Evolutionary conservation across 2,797 vertebrate genomes (phyloP), one percentile per base, ranked within the genome.

Genomic region (Tragelaphus eurycerus): DNA sequence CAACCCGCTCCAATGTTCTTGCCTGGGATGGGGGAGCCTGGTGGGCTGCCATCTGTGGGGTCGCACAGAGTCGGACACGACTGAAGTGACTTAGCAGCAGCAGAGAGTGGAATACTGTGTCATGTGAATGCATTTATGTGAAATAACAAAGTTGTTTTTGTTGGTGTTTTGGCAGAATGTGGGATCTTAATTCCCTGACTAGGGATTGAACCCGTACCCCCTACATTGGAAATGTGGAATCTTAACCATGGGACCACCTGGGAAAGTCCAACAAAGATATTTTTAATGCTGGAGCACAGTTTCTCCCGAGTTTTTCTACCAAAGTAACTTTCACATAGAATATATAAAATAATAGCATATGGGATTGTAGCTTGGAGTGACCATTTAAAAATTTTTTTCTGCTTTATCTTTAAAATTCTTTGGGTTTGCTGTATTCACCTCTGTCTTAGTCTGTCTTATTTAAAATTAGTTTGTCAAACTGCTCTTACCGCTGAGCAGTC

Each of bases 341-440:
- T 67, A 29, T 55, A 25, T 86, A 64, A 95, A 93, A 23, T 96
- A 83, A 55, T 59, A 6, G 4, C 29, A 29, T 95, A 21, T 74
- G 50, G 16, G 2, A 55, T 59, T 90, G 5, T 81, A 88, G 13
- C 6, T 93, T 78, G 29, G 86, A 86, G 21, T 84, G 86, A 96
- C n/a, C 29, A 48, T 71, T 87, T 46, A 57, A 79, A 83, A 23
- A 3, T 15, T 71, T 46, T 6, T 89, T 89, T 86, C 16, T 93
- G 7, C 76, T 94, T 94, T 93, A 78, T 89, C 59, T 93, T 89
- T 93, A 90, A 97, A 93, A 85, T 79, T 84, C 19, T 82, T 3
- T 90, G 55, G 14, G 54, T 6, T 54, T 96, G 5, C 34, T 89
- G 0, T 95, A 34, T 82, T 86, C 21, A 15, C 78, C 38, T 87